These are phyloP conservation scores for Peromyscus leucopus DNA, from an alignment of 2,113 vertebrate genomes.

Conservation along the genomic window DNA sequence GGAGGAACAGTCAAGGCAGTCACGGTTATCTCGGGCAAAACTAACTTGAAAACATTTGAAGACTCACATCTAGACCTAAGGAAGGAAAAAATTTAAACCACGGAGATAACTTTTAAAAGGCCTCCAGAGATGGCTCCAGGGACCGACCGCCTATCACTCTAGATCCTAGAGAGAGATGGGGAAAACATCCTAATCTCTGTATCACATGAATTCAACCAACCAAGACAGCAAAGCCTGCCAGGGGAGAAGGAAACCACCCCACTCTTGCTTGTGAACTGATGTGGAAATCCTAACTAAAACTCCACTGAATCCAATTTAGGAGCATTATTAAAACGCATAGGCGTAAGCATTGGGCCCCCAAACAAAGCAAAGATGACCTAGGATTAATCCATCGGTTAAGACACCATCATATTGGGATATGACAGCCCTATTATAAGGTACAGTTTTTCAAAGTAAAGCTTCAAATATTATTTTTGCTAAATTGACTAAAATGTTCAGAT, in stretches of 20 bases:
- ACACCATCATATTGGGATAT: not conserved
- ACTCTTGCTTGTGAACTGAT: not conserved
- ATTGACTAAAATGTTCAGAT: conserved; percentile 21
- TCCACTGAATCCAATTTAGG: not conserved
- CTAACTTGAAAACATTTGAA: conserved; percentile 58
- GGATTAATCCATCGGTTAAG: not conserved
- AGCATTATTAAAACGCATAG: not conserved
- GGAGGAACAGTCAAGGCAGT: not conserved
- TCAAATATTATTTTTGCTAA: conserved; percentile 45
- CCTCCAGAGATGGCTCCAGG: not conserved
- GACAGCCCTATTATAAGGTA: not conserved
- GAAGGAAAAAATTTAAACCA: conserved; percentile 60
- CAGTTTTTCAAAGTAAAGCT: not conserved
- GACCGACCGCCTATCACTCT: not conserved
- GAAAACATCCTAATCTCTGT: not conserved
- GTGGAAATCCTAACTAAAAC: conserved; percentile 44
- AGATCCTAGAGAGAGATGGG: not conserved
- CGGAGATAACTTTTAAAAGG: conserved; percentile 25
- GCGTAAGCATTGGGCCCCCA: not conserved
- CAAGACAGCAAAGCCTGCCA: conserved; percentile 34
- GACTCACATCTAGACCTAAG: conserved; percentile 42
- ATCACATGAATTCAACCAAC: conserved; percentile 29
- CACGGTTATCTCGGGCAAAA: conserved; percentile 58
- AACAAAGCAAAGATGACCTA: not conserved
- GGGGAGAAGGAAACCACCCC: not conserved